Conservation (phyloP, 2,888 invertebrate genomes). For the Napeogenes sylphis region DNA sequence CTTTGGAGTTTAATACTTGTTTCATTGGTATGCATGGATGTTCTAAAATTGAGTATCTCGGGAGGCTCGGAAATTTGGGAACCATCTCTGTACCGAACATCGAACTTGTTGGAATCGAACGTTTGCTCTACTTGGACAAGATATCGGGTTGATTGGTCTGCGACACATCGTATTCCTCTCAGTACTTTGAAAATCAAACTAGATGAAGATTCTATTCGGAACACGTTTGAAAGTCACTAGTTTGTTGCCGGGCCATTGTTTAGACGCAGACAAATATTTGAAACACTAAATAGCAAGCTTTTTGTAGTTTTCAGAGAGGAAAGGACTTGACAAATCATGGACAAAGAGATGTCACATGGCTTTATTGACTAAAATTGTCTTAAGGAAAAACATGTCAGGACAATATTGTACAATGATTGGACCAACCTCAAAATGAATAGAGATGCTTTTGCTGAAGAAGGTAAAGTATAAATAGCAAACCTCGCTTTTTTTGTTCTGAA, state of each 20-base stretch:
- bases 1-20: slow-evolving; percentile 30
- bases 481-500: no score
- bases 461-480: no score
- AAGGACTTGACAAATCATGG: neutral
- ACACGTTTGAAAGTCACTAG: neutral
- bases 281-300: neutral
- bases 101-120: neutral
- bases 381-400: no score
- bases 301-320: slow-evolving; percentile 1
- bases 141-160: slow-evolving; percentile 23
- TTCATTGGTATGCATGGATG: slow-evolving; percentile 33
- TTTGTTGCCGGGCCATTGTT: neutral
- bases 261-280: neutral
- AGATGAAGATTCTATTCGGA: slow-evolving; percentile 1
- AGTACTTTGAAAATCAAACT: neutral
- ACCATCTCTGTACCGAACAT: slow-evolving; percentile 5
- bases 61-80: slow-evolving; percentile 10
- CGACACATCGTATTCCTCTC: slow-evolving; percentile 22
- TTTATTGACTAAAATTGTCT: no score
- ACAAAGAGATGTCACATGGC: neutral
- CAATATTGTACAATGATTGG: no score
- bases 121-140: slow-evolving; percentile 4
- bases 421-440: no score
- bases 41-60: slow-evolving; percentile 15
- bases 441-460: no score